Evolutionary conservation across 2,888 invertebrate species (phyloP).

Genomic region (Drosophila formosana): DNA sequence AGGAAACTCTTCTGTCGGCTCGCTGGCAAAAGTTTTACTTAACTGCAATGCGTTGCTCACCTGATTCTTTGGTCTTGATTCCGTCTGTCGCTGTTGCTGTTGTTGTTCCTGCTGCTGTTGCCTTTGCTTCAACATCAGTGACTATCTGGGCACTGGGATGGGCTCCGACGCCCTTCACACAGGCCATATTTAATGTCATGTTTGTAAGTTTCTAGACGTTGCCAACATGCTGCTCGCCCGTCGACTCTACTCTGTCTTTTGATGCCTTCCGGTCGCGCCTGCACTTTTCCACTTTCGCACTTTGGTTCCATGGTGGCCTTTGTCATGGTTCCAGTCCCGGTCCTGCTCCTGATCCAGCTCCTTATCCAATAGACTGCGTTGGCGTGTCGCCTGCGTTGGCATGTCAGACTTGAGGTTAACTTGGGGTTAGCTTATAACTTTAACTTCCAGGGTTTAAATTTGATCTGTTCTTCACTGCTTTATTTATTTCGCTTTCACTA

Average conservation of each 20-base stretch:
- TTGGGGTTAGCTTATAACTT: conserved; percentile 30
- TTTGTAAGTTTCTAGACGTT: conserved; percentile 76
- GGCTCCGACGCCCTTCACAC: not conserved
- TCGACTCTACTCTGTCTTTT: conserved; percentile 40
- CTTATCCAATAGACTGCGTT: conserved; percentile 1
- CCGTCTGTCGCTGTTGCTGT: conserved; percentile 7
- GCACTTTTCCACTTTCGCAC: conserved; percentile 57
- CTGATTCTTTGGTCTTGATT: conserved; percentile 57
- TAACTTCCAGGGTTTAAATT: too few species aligned
- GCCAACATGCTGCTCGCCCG: conserved; percentile 67
- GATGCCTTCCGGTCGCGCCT: conserved; percentile 57
- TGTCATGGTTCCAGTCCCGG: not conserved
- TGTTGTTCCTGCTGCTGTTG: not conserved
- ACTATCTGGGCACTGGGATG: conserved; percentile 2
- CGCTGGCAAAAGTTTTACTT: conserved; percentile 49
- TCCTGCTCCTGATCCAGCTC: not conserved
- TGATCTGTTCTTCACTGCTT: too few species aligned
- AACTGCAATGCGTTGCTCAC: conserved; percentile 54
- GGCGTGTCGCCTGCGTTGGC: conserved; percentile 20
- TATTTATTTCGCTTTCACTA: too few species aligned
- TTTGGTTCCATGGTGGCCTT: conserved; percentile 14
- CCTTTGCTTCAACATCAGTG: not conserved
- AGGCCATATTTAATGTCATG: conserved; percentile 76
- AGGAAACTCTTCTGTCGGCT: conserved; percentile 9
- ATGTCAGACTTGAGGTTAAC: conserved; percentile 30